These are phyloP conservation scores for Tillus elongatus DNA, from an alignment of 2,888 invertebrate species.

Conservation along the genomic window DNA sequence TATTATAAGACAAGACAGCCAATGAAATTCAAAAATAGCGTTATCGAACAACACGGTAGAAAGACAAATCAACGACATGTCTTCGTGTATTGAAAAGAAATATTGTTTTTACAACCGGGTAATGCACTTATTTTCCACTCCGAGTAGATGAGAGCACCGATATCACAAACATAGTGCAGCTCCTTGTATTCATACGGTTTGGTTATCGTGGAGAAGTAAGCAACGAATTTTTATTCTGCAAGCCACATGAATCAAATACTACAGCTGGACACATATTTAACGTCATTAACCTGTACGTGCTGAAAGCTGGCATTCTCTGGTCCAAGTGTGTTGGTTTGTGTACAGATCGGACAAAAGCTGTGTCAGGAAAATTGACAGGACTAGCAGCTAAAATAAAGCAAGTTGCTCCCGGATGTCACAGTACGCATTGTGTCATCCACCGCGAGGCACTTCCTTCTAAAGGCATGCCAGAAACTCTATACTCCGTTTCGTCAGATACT, in stretches of 20 bases:
- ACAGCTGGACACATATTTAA: conserved; percentile 21
- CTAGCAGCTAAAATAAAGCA: conserved; percentile 12
- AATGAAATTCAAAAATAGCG: conserved; percentile 7
- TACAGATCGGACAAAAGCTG: conserved; percentile 23
- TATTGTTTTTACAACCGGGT: conserved; percentile 3
- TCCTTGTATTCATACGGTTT: conserved; percentile 7
- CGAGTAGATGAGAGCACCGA: conserved; percentile 6
- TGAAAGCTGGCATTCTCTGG: conserved; percentile 18
- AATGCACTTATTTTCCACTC: conserved; percentile 7
- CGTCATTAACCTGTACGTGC: conserved; percentile 19
- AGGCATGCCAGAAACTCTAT: no score
- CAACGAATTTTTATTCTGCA: conserved; percentile 6
- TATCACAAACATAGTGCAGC: conserved; percentile 7
- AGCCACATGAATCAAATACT: no score
- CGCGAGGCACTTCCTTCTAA: conserved; percentile 12
- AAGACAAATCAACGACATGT: conserved; percentile 7
- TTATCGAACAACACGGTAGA: conserved; percentile 8
- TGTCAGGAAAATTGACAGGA: conserved; percentile 16
- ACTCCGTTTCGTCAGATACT: no score
- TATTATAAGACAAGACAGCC: no score
- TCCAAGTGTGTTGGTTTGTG: conserved; percentile 20
- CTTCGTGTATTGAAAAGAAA: conserved; percentile 7
- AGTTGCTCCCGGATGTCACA: conserved; percentile 10
- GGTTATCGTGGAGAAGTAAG: conserved; percentile 6
- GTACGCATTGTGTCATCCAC: conserved; percentile 15